Evolutionary conservation across 2,888 invertebrate species (phyloP), one percentile per base, ranked within the genome.

Genomic region (Trichogramma dendrolimi): DNA sequence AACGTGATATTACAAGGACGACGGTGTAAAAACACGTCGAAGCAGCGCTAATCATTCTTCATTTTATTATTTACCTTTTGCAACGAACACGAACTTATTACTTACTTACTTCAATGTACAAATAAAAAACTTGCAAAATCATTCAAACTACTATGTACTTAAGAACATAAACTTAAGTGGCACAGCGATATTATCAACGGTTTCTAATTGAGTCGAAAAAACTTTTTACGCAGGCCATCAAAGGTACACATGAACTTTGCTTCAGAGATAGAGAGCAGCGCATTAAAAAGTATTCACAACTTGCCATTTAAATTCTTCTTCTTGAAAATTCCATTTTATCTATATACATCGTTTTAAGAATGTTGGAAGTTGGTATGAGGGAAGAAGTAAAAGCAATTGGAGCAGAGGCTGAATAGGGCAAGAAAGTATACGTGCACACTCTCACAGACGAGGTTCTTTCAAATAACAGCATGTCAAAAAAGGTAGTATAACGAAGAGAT

Each of bases 391-490:
- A 43, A 48, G 11, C 57, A 48, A 39, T 46, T 43, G 41, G 38
- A 5, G 27, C 39, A 53, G 41, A 41, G 42, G 6, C 39, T 40
- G 41, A 51, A 40, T n/a, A 8, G 38, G 48, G n/a, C 10, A 14
- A 40, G 51, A 48, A 46, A 6, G 42, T 41, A 51, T 40, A 41
- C 6, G 48, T 61, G 56, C 56, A 62, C 64, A 64, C 59, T 61
- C 60, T 64, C 58, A 54, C 54, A 65, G 60, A 67, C 66, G 65
- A 67, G 67, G 66, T 67, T 63, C 64, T 60, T 68, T 69, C 65
- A 65, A 68, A 68, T 67, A 71, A 69, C 70, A 71, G 72, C 71
- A 70, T 72, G 71, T 67, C 67, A 62, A 64, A 43, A 47, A 41
- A 61, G 59, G 53, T 42, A 55, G 50, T 38, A 41, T 41, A 6